Evolutionary conservation across 2,888 invertebrate species (phyloP).

Genomic region (Psococerastis gibbosa): DNA sequence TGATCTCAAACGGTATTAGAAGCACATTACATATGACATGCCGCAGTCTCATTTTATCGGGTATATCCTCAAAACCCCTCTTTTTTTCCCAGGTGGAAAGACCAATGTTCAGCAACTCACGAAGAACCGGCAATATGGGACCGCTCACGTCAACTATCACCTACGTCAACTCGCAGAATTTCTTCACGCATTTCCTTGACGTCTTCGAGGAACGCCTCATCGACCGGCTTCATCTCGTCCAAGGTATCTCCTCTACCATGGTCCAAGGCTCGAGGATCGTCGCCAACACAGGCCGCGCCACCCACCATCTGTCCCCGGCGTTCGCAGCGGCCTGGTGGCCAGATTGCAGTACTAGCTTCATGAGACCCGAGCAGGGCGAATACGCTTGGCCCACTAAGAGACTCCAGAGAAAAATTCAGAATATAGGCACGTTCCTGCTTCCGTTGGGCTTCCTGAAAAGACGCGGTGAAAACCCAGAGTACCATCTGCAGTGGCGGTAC

Average conservation of each 20-base stretch:
- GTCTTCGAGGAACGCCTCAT: constrained; percentile 41
- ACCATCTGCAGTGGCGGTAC: constrained; percentile 58
- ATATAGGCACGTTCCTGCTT: constrained; percentile 46
- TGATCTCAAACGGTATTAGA: too few species aligned
- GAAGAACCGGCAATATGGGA: neutral
- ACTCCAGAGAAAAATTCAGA: constrained; percentile 44
- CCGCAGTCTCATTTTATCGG: too few species aligned
- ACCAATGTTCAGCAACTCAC: neutral
- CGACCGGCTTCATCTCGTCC: constrained; percentile 34
- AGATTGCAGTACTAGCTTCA: constrained; percentile 46
- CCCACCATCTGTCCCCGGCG: constrained; percentile 52
- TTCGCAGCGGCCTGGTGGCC: constrained; percentile 48
- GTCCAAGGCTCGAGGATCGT: constrained; percentile 38
- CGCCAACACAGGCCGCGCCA: constrained; percentile 26
- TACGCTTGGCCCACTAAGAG: constrained; percentile 49
- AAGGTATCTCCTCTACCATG: constrained; percentile 26
- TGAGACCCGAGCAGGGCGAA: constrained; percentile 36
- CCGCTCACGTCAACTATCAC: neutral
- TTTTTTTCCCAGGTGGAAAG: neutral
- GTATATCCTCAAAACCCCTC: too few species aligned
- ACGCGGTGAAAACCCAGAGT: constrained; percentile 36
- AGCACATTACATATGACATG: too few species aligned
- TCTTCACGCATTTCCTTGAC: constrained; percentile 36
- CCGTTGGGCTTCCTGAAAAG: constrained; percentile 50
- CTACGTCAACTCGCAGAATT: neutral